Conservation (phyloP, 2,888 invertebrate genomes). For the Melinaea menophilus region DNA sequence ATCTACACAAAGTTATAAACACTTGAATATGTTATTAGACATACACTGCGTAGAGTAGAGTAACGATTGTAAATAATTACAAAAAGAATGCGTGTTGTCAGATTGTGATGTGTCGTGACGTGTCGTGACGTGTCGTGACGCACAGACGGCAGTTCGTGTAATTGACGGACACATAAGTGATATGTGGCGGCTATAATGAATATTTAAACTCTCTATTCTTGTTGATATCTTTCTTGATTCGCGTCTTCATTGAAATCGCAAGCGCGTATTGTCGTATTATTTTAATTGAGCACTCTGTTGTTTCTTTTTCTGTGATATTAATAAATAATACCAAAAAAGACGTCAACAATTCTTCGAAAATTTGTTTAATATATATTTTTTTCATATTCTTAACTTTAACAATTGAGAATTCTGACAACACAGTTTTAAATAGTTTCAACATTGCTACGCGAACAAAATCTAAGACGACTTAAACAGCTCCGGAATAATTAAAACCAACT, state of each 20-base stretch:
- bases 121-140: constrained; percentile 25
- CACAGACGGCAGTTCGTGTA: constrained; percentile 46
- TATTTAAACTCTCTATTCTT: constrained; percentile 19
- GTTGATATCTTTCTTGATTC: constrained; percentile 27
- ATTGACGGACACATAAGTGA: constrained; percentile 69
- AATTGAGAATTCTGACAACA: constrained; percentile 57
- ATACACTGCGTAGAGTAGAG: constrained; percentile 45
- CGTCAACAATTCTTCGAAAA: constrained; percentile 16
- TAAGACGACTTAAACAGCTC: constrained; percentile 21
- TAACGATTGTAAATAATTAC: constrained; percentile 58
- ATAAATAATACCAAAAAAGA: constrained; percentile 20
- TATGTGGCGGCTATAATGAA: constrained; percentile 54
- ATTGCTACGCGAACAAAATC: constrained; percentile 59
- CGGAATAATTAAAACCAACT: constrained; percentile 49
- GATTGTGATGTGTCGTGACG: constrained; percentile 20
- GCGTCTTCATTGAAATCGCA: too few relatives aligned
- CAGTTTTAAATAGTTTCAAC: constrained; percentile 62
- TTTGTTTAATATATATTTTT: constrained; percentile 4
- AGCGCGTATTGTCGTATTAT: background rate
- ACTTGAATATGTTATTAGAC: constrained; percentile 54
- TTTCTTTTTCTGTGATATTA: background rate
- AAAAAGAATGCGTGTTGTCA: constrained; percentile 61
- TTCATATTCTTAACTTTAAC: constrained; percentile 14
- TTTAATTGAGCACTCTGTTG: background rate
- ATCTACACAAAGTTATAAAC: constrained; percentile 69